Evolutionary conservation across 92 coral and sea anemone species (phyloP).

Genomic region (Siderastrea radians): DNA sequence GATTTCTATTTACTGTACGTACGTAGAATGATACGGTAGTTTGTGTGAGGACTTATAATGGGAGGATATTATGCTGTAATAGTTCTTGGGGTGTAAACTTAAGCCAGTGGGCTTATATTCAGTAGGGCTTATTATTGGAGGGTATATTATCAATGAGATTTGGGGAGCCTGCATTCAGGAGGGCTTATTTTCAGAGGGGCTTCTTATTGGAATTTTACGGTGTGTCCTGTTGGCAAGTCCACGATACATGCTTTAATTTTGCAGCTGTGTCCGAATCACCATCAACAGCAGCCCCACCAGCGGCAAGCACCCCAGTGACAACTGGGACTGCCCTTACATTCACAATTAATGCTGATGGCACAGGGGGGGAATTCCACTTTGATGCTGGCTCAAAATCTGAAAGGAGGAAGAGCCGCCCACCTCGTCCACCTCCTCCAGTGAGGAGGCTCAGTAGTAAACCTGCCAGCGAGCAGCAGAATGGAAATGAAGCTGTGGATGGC

Average conservation of each 20-base stretch:
- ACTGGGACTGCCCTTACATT: conserved; percentile 67
- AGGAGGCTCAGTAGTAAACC: conserved; percentile 59
- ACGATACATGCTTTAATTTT: not conserved
- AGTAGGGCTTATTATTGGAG: too few relatives aligned
- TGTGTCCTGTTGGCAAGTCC: too few relatives aligned
- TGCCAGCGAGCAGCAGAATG: conserved; percentile 57
- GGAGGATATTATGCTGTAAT: too few relatives aligned
- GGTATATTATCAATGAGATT: too few relatives aligned
- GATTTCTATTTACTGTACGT: too few relatives aligned
- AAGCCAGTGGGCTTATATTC: too few relatives aligned
- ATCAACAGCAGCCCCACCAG: conserved; percentile 56
- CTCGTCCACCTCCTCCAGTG: conserved; percentile 82
- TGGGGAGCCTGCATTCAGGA: too few relatives aligned
- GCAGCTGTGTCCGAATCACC: conserved; percentile 78
- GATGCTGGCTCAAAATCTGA: conserved; percentile 55
- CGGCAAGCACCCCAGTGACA: conserved; percentile 69
- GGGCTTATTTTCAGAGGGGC: too few relatives aligned
- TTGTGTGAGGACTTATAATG: too few relatives aligned
- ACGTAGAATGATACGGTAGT: too few relatives aligned
- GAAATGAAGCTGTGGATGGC: conserved; percentile 69
- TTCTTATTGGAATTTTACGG: too few relatives aligned
- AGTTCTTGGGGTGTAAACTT: too few relatives aligned
- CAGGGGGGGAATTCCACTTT: conserved; percentile 61
- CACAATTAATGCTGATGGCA: conserved; percentile 64
- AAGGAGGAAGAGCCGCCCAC: conserved; percentile 70